These are phyloP conservation scores for Manacus vitellinus DNA, from an alignment of 2,113 vertebrate species.

Conservation along the genomic window DNA sequence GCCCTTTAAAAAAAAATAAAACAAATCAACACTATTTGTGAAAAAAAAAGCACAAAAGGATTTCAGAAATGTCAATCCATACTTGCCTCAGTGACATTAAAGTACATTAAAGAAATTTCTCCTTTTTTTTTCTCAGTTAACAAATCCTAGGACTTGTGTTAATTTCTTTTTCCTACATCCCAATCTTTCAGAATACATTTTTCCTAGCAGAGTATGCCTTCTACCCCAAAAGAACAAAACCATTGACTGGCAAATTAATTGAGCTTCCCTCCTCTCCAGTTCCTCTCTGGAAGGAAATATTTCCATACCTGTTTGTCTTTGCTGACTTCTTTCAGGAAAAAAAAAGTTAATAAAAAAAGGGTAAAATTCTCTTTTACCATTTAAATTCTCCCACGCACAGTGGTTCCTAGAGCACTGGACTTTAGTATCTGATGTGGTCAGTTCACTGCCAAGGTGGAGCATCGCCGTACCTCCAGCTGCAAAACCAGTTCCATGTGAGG, in stretches of 20 bases:
- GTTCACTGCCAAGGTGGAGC: conserved; percentile 12
- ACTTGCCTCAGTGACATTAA: background rate
- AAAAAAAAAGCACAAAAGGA: background rate
- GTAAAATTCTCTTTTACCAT: conserved; percentile 14
- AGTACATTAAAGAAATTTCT: background rate
- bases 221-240: background rate
- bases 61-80: conserved; percentile 3
- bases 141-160: background rate
- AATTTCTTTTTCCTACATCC: background rate
- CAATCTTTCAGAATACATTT: background rate
- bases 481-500: conserved; percentile 2
- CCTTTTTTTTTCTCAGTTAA: background rate
- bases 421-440: conserved; percentile 37
- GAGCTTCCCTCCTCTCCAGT: background rate
- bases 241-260: background rate
- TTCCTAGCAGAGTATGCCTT: background rate
- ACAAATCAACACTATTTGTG: background rate
- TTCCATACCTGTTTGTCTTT: background rate
- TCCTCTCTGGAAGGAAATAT: background rate
- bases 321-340: background rate
- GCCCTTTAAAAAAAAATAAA: background rate
- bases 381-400: conserved; percentile 22
- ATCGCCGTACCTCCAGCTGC: conserved; percentile 42
- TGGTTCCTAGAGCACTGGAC: conserved; percentile 19
- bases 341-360: background rate